Conservation (phyloP, 2,113 vertebrate species). For the Oriolus oriolus region DNA sequence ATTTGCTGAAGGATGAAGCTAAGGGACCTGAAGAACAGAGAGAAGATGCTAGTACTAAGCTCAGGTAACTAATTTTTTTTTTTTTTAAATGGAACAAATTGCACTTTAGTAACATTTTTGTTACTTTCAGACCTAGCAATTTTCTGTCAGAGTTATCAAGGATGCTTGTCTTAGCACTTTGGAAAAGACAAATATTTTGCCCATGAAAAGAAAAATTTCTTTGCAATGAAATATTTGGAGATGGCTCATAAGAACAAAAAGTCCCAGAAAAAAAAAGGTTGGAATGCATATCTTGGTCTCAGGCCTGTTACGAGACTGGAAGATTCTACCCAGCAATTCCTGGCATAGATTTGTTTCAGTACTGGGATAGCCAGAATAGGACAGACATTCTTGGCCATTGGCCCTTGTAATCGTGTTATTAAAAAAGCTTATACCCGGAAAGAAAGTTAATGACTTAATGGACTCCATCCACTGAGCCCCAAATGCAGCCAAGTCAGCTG, state of each 20-base stretch:
- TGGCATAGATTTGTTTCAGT: background rate
- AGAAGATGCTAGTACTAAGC: background rate
- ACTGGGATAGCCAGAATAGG: background rate
- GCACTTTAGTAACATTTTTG: background rate
- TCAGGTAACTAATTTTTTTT: accelerated
- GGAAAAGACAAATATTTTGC: background rate
- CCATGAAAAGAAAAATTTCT: background rate
- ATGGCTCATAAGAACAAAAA: background rate
- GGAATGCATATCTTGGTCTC: background rate
- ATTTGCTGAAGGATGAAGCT: background rate
- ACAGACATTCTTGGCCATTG: background rate
- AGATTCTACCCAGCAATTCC: background rate
- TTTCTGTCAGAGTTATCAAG: background rate
- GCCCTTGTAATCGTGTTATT: background rate
- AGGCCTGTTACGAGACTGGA: background rate
- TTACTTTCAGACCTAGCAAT: background rate
- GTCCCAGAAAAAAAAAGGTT: background rate
- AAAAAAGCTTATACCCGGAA: background rate
- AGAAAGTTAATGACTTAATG: constrained; percentile 7
- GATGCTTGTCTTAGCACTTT: background rate
- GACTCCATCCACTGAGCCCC: background rate
- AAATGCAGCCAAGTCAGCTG: background rate
- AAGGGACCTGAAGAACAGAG: background rate
- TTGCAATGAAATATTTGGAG: background rate
- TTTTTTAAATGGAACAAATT: background rate